Conservation (phyloP, 2,797 vertebrate genomes). For the Valencia hispanica region DNA sequence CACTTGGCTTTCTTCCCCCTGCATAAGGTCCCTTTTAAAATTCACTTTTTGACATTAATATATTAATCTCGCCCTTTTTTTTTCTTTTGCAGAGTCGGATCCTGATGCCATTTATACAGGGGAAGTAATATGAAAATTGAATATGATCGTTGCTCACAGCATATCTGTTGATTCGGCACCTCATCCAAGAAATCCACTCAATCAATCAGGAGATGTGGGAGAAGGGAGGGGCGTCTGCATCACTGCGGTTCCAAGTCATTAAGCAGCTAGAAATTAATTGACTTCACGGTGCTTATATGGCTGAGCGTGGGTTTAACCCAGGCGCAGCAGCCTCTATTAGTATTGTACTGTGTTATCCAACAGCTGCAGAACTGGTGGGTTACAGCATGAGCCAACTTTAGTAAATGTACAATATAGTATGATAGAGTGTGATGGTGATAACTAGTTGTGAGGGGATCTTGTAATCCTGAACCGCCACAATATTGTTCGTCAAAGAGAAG, state of each 20-base stretch:
- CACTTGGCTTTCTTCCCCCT: constrained; percentile 16
- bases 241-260: constrained; percentile 79
- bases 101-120: constrained; percentile 51
- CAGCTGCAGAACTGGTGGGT: constrained; percentile 54
- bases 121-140: constrained; percentile 59
- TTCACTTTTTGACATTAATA: constrained; percentile 44
- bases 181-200: constrained; percentile 75
- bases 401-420: constrained; percentile 52
- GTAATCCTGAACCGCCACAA: not conserved
- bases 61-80: constrained; percentile 32
- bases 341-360: constrained; percentile 61
- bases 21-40: constrained; percentile 31
- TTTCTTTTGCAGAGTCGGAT: constrained; percentile 32
- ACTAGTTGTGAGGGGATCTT: not conserved
- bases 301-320: constrained; percentile 76
- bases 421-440: constrained; percentile 55
- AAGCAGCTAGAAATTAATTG: constrained; percentile 83
- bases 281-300: constrained; percentile 76
- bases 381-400: constrained; percentile 52
- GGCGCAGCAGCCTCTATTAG: constrained; percentile 69
- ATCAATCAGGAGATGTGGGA: constrained; percentile 71
- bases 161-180: constrained; percentile 68
- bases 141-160: constrained; percentile 57
- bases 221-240: constrained; percentile 69
- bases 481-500: not conserved